Conservation (phyloP, 2,888 invertebrate species). For the Dryobota labecula region DNA sequence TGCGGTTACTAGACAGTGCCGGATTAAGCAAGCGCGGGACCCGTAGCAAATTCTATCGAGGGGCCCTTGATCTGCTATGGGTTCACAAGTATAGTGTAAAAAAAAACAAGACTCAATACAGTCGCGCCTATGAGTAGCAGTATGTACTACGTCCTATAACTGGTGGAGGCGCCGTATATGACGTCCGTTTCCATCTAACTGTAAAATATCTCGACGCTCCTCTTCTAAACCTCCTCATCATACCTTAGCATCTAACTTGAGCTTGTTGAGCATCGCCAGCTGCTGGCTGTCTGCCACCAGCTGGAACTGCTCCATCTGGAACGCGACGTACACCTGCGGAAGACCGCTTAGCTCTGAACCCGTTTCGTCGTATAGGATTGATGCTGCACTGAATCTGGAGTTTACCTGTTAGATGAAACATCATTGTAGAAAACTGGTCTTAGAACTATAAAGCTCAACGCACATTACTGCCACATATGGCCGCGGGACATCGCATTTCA, state of each 20-base stretch:
- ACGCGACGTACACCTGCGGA: constrained; percentile 91
- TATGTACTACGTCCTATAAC: no score
- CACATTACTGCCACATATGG: no score
- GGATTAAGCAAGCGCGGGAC: no score
- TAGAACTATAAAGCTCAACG: no score
- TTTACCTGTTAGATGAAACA: constrained; percentile 82
- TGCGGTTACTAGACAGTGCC: no score
- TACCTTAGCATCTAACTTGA: constrained; percentile 92
- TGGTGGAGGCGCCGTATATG: neutral
- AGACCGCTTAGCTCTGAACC: constrained; percentile 75
- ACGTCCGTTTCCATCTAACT: neutral
- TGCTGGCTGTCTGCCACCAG: constrained; percentile 91
- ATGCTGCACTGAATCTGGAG: constrained; percentile 90
- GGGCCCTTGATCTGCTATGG: no score
- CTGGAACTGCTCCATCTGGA: constrained; percentile 92
- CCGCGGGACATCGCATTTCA: no score
- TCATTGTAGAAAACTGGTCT: neutral
- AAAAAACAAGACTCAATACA: no score
- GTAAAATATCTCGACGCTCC: neutral
- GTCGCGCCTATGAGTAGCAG: no score
- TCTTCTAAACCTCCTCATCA: neutral
- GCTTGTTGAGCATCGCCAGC: constrained; percentile 83
- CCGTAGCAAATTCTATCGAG: no score
- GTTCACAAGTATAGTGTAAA: no score
- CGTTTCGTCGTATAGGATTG: constrained; percentile 70